Percentiles rank a stretch among this genome's conserved stretches.
These are phyloP conservation scores for Dicerorhinus sumatrensis DNA, from an alignment of 2,113 vertebrate species.

Conservation along the genomic window DNA sequence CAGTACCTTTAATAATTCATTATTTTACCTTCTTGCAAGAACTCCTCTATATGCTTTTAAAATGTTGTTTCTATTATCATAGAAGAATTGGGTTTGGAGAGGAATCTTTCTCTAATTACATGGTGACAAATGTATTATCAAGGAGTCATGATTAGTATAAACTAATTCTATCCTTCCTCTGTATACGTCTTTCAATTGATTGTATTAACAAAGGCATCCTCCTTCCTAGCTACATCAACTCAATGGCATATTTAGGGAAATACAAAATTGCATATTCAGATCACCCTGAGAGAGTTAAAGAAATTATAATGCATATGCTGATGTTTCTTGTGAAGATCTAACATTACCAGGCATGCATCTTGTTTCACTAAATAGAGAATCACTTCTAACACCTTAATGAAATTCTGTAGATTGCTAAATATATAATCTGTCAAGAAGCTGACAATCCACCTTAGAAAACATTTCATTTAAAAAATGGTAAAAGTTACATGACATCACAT, in stretches of 20 bases:
- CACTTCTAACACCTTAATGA: not conserved
- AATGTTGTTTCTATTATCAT: slow-evolving; percentile 68
- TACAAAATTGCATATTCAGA: slow-evolving; percentile 46
- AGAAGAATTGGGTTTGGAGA: slow-evolving; percentile 69
- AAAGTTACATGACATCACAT: not conserved
- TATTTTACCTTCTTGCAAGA: slow-evolving; percentile 71
- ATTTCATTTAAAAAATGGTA: not conserved
- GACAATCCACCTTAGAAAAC: slow-evolving; percentile 7
- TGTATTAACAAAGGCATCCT: slow-evolving; percentile 18
- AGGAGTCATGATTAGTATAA: slow-evolving; percentile 54
- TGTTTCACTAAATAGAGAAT: not conserved
- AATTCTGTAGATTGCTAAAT: slow-evolving; percentile 42
- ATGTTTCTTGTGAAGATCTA: not conserved
- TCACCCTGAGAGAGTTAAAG: not conserved
- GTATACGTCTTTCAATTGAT: slow-evolving; percentile 43
- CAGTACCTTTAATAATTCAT: slow-evolving; percentile 76
- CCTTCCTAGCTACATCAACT: slow-evolving; percentile 14
- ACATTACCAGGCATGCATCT: not conserved
- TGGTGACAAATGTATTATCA: not conserved
- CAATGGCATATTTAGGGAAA: slow-evolving; percentile 41
- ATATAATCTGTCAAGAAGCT: not conserved
- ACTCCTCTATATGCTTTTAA: slow-evolving; percentile 58
- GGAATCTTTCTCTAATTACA: slow-evolving; percentile 50
- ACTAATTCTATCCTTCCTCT: slow-evolving; percentile 64
- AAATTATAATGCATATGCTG: slow-evolving; percentile 10